phyloP scores from a whole-genome alignment of 1,140 invertebrate species.

The Procambarus clarkii region DNA sequence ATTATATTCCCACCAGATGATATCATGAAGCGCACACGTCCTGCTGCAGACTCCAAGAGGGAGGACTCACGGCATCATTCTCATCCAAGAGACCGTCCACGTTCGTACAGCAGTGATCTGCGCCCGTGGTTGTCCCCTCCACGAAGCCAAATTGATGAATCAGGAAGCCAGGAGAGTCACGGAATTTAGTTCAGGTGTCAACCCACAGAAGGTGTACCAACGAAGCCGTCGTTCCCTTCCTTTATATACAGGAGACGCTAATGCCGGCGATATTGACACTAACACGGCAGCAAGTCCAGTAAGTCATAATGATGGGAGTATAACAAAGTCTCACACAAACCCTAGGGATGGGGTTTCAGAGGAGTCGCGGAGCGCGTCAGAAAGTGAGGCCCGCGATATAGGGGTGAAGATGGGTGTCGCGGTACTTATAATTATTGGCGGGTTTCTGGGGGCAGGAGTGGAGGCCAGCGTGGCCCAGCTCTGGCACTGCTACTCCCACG shows the following conservation, averaged over 20 bases:
- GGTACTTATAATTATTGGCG: conserved; percentile 22
- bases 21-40: neutral
- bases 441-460: conserved; percentile 36
- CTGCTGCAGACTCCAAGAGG: neutral
- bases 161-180: neutral
- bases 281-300: neutral
- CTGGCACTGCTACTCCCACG: conserved; percentile 56
- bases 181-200: neutral
- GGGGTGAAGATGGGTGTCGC: conserved; percentile 26
- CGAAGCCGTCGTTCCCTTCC: neutral
- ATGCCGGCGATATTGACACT: neutral
- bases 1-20: neutral
- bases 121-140: neutral
- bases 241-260: neutral
- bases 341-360: neutral
- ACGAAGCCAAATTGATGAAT: neutral
- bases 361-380: neutral
- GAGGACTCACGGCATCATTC: neutral
- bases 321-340: neutral
- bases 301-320: neutral
- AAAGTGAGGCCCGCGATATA: neutral
- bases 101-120: neutral
- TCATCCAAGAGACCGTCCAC: neutral
- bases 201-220: neutral
- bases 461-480: conserved; percentile 53